Evolutionary conservation across 2,113 vertebrate species (phyloP), one percentile per base, ranked within the genome.

Genomic region (Stictonetta naevosa): DNA sequence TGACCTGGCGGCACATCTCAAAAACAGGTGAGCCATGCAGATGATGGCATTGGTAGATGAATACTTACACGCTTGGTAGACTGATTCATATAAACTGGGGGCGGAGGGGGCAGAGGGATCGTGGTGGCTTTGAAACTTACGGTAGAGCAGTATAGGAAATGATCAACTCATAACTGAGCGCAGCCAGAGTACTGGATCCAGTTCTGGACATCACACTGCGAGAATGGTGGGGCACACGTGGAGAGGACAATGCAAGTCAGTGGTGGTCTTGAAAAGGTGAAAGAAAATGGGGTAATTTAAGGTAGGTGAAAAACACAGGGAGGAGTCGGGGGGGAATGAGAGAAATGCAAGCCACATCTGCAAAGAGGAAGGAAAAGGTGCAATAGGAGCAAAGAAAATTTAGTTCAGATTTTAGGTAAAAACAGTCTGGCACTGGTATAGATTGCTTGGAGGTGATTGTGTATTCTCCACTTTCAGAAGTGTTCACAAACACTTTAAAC

Each of bases 1-100:
- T 95, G 99, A 99, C 96, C 98, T 99, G 97, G 99, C 99, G 5
- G 99, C 99, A 11, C 99, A 99, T 96, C 99, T 99, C 79, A 99
- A 99, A 95, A 99, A 99, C 98, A 99, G 99, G 99, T 99, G 97
- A 98, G 98, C 1, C 0, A 33, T 56, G 64, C 55, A 55, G 16
- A 1, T 34, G 64, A 5, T 74, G 56, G 36, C 3, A 0, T 48
- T 76, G 63, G 36, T 29, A 64, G 18, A 40, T 18, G 19, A 64
- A 64, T 38, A 40, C 34, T 95, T 78, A 3, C 20, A 4, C 0
- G 0, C 38, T 63, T 55, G 11, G 18, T 48, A 26, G 50, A 36
- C 23, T 34, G 25, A 36, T 67, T 74, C 71, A 22, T 26, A 14
- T n/a, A 52, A 86, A 36, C 0, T 74, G 38, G 7, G 40, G 23